Conservation (phyloP, 1,140 invertebrate genomes). For the Diorhabda carinulata region DNA sequence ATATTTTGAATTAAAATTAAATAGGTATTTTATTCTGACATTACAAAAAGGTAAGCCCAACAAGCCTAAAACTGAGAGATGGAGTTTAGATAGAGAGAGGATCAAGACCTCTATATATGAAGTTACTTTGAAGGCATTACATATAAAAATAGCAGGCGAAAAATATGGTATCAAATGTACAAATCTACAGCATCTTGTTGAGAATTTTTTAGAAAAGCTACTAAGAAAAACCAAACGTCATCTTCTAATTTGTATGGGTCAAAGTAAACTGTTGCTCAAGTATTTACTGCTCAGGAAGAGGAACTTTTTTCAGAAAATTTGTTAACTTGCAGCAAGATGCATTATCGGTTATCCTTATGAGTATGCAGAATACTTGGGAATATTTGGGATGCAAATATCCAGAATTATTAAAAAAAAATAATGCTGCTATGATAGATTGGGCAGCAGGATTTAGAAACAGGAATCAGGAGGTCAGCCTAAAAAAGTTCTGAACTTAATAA, state of each 20-base stretch:
- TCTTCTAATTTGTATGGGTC: neutral
- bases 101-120: too few relatives aligned
- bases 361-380: slow-evolving; percentile 15
- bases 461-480: slow-evolving; percentile 39
- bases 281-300: slow-evolving; percentile 11
- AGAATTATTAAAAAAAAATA: slow-evolving; percentile 19
- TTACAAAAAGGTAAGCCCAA: too few relatives aligned
- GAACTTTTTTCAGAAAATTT: slow-evolving; percentile 19
- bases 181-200: neutral
- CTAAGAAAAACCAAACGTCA: neutral
- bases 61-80: too few relatives aligned
- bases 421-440: slow-evolving; percentile 18
- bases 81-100: too few relatives aligned
- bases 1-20: too few relatives aligned
- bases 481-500: slow-evolving; percentile 48
- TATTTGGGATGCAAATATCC: slow-evolving; percentile 16
- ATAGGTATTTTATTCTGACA: too few relatives aligned
- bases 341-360: slow-evolving; percentile 19
- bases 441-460: slow-evolving; percentile 10
- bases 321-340: slow-evolving; percentile 21
- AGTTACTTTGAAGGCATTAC: too few relatives aligned
- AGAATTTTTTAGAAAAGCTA: neutral
- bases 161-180: too few relatives aligned
- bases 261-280: slow-evolving; percentile 8
- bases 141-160: too few relatives aligned